Evolutionary conservation across 2,888 invertebrate genomes (phyloP), one percentile per base, ranked within the genome.

Genomic region (Tribolium freemani): DNA sequence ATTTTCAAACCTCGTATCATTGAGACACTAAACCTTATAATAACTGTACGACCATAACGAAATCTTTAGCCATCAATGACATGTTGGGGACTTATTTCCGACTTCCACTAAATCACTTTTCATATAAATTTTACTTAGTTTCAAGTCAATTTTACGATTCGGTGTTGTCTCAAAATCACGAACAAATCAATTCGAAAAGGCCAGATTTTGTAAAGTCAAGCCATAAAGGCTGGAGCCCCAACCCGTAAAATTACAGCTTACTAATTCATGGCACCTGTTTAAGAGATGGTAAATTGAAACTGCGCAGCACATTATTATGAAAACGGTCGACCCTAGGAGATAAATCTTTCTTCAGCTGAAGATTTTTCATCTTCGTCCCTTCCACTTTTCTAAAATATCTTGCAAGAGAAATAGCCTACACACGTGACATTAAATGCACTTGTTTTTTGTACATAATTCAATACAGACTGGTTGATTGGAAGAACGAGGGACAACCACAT

Each of bases 401-500:
- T 38, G 48, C 46, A 46, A 31, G 46, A 45, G 31, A 58, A 67
- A 57, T 57, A 63, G 21, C 50, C 50, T 63, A 50, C 71, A 72
- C 71, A 72, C 67, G 74, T 70, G 67, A 50, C 71, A 16, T 45
- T 63, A 67, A 69, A 71, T 69, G 67, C 73, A 73, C 61, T 73
- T 63, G 66, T 77, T 79, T 78, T 76, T 74, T 75, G 75, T 75
- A 72, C 76, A 80, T 79, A 79, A 78, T 78, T 80, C 80, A 79
- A 80, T 80, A 80, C 74, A 70, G 66, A 73, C 67, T 70, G 67
- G 69, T 74, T 77, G 79, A 82, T 81, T 81, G 78, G 80, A 76
- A 76, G 79, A 79, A 76, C 77, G 77, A 80, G 81, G 80, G 81
- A 81, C 80, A 81, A 80, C 82, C 82, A 80, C 82, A 81, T 77